phyloP scores from a whole-genome alignment of 1,140 invertebrate species.

The Calephelis virginiensis region DNA sequence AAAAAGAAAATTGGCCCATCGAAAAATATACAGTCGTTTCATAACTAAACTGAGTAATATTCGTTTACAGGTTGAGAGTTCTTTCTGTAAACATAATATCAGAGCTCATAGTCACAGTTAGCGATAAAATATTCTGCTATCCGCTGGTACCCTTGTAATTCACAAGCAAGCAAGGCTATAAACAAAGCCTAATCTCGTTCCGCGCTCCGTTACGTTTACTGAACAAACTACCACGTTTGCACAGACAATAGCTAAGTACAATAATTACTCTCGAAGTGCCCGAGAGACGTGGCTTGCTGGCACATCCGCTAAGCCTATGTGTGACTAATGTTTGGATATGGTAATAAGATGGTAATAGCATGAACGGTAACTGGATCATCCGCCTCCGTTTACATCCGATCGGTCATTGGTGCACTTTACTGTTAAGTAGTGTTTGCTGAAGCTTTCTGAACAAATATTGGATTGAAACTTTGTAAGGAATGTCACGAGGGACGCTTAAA shows the following conservation, averaged over 20 bases:
- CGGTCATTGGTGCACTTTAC: constrained; percentile 49
- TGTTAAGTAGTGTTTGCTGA: constrained; percentile 49
- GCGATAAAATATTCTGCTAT: constrained; percentile 30
- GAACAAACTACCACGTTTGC: constrained; percentile 60
- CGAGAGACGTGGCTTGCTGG: constrained; percentile 50
- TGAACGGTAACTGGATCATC: constrained; percentile 67
- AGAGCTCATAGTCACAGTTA: constrained; percentile 30
- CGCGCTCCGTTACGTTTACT: constrained; percentile 66
- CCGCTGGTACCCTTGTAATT: constrained; percentile 36
- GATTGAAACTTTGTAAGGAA: constrained; percentile 34
- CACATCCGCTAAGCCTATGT: constrained; percentile 58
- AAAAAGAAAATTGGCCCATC: too few relatives aligned
- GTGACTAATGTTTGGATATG: constrained; percentile 71
- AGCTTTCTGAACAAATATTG: constrained; percentile 64
- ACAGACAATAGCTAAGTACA: constrained; percentile 68
- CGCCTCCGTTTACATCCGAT: constrained; percentile 47
- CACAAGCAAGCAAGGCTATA: constrained; percentile 51
- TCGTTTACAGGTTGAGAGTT: not conserved
- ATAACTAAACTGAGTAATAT: not conserved
- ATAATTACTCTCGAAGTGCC: constrained; percentile 65
- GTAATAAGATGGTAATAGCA: constrained; percentile 71
- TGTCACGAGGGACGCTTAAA: constrained; percentile 37
- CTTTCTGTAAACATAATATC: constrained; percentile 20
- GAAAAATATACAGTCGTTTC: not conserved
- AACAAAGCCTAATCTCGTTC: constrained; percentile 67